These are phyloP conservation scores for Trichonephila inaurata DNA, from an alignment of 1,140 invertebrate species.

Conservation along the genomic window DNA sequence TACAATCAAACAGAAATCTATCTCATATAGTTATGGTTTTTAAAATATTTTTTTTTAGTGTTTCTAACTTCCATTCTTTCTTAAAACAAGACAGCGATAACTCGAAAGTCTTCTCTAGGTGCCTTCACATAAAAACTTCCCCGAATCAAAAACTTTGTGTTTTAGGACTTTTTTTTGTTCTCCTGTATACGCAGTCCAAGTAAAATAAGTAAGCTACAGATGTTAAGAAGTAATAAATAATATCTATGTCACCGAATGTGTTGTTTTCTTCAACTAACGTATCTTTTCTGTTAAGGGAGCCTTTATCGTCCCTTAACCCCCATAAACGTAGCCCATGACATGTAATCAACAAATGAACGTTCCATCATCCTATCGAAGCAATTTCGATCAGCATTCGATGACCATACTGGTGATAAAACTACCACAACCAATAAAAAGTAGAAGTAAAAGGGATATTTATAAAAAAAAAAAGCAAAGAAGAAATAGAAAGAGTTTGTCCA, in stretches of 20 bases:
- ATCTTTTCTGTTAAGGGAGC: neutral
- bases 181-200: too few species aligned
- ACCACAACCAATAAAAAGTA: constrained; percentile 52
- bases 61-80: too few species aligned
- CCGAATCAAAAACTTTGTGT: too few species aligned
- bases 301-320: constrained; percentile 11
- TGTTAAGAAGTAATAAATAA: neutral
- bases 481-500: constrained; percentile 40
- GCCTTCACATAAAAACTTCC: too few species aligned
- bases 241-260: neutral
- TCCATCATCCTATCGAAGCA: neutral
- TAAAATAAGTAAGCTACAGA: neutral
- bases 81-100: too few species aligned
- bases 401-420: constrained; percentile 6
- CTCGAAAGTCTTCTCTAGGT: too few species aligned
- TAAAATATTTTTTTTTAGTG: too few species aligned
- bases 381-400: constrained; percentile 49
- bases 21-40: too few species aligned
- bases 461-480: constrained; percentile 19
- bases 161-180: too few species aligned
- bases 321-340: constrained; percentile 52
- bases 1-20: too few species aligned
- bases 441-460: constrained; percentile 10
- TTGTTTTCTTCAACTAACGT: neutral
- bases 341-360: constrained; percentile 68